Base-by-base conservation (phyloP, 2,113 vertebrate species). In the Neomonachus schauinslandi region DNA sequence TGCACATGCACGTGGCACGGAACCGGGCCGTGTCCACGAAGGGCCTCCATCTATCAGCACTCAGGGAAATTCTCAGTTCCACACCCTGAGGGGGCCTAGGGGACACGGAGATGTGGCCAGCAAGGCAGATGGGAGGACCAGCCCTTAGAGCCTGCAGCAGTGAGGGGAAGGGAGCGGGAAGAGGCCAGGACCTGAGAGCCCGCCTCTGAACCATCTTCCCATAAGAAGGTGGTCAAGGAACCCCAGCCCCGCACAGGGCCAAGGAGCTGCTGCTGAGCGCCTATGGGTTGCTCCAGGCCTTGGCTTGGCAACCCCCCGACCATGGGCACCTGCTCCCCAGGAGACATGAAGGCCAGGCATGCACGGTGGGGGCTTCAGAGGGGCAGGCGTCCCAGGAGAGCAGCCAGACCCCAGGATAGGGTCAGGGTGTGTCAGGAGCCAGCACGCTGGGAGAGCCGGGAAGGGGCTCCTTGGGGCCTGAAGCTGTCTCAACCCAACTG, bases 401-500 rank as follows among this genome's bases (percentile, higher is more conserved):
- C 6, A 1, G 31, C 21, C 7, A 28, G 21, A 31, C 91, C 19
- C 22, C 14, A 24, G 22, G 31, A 46, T 14, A 8, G 36, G 31
- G 36, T 31, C 39, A 21, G 46, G 49, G 81, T 2, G 8, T 51
- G 7, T 39, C 24, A 15, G 59, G 24, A 80, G 76, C 42, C 33
- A 21, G 46, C 8, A 4, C 22, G n/a, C 65, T 46, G 33, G 42
- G 55, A 61, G 39, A 42, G 53, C 31, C 33, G 51, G 22, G 33
- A 6, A 11, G 24, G 33, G 26, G 42, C 69, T 33, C 24, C 13
- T 39, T 1, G 6, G 51, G 24, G 42, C 33, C 24, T 0, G 7
- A 59, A n/a, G 65, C 36, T 33, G 2, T 42, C 42, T 13, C 28
- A 0, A 18, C 3, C 2, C 24, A 22, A 36, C 1, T 2, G 12